These are phyloP conservation scores for Epistrophella euchroma DNA, from an alignment of 2,888 invertebrate species.

Conservation along the genomic window DNA sequence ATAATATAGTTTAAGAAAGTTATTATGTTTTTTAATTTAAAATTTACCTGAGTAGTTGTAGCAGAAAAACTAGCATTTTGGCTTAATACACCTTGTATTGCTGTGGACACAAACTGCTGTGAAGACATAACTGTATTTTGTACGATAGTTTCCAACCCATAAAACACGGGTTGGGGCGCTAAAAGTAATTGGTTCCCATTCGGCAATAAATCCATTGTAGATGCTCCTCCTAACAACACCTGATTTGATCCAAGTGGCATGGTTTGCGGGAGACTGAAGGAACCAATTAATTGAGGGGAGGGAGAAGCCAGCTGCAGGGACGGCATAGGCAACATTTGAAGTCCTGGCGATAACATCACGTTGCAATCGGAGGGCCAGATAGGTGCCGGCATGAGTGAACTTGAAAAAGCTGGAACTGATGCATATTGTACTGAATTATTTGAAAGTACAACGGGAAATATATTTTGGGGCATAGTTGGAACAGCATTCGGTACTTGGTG, in stretches of 20 bases:
- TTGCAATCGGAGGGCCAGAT: slow-evolving; percentile 87
- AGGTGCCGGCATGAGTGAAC: slow-evolving; percentile 86
- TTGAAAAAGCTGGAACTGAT: slow-evolving; percentile 86
- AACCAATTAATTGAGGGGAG: slow-evolving; percentile 86
- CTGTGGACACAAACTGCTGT: slow-evolving; percentile 92
- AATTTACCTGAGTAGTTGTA: slow-evolving; percentile 87
- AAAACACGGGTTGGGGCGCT: slow-evolving; percentile 90
- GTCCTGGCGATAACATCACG: slow-evolving; percentile 85
- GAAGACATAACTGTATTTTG: slow-evolving; percentile 96
- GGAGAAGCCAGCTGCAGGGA: slow-evolving; percentile 84
- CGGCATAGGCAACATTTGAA: slow-evolving; percentile 86
- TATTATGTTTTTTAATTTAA: background rate
- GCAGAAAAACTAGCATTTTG: slow-evolving; percentile 93
- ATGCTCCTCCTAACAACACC: slow-evolving; percentile 85
- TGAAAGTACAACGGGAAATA: slow-evolving; percentile 84
- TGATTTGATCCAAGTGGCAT: slow-evolving; percentile 86
- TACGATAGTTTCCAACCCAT: slow-evolving; percentile 93
- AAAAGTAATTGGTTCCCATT: slow-evolving; percentile 84
- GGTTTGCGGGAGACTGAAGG: slow-evolving; percentile 87
- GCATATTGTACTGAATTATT: slow-evolving; percentile 89
- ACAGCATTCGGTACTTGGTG: slow-evolving; percentile 86
- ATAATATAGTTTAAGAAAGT: no score
- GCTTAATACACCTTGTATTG: slow-evolving; percentile 91
- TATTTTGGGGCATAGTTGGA: slow-evolving; percentile 80
- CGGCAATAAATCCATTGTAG: slow-evolving; percentile 80